Evolutionary conservation across 2,113 vertebrate species (phyloP).

Genomic region (Psittacara wagleri): DNA sequence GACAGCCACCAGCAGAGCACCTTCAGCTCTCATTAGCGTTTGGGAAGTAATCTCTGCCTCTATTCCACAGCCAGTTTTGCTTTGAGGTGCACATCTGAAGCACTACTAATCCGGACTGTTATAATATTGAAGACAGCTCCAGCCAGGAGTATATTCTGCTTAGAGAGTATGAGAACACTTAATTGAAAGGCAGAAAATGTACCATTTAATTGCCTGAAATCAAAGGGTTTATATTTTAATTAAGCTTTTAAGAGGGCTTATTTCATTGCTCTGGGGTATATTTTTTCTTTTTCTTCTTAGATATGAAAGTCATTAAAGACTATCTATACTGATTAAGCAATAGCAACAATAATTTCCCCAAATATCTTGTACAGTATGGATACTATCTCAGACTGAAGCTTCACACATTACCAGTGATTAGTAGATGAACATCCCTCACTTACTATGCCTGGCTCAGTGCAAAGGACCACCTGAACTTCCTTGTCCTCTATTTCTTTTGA

Average conservation of each 20-base stretch:
- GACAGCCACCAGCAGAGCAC: neutral
- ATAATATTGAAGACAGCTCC: neutral
- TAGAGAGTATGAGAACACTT: neutral
- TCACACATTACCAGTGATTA: neutral
- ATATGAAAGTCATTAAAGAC: conserved; percentile 35
- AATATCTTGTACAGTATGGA: neutral
- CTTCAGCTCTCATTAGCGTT: conserved; percentile 10
- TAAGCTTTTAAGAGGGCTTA: conserved; percentile 43
- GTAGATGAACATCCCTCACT: neutral
- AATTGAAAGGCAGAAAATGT: conserved; percentile 48
- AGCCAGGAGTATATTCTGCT: conserved; percentile 38
- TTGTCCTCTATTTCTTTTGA: neutral
- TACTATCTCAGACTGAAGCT: neutral
- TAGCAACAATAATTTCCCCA: neutral
- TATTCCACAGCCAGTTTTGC: neutral
- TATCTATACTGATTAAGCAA: neutral
- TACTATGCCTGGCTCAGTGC: neutral
- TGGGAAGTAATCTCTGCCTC: neutral
- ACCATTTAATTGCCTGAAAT: conserved; percentile 58
- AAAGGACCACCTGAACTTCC: neutral
- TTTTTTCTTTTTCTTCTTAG: neutral
- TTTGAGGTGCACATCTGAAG: conserved; percentile 43
- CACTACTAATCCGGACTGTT: neutral
- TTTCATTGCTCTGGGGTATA: neutral
- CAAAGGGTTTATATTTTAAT: conserved; percentile 64